These are phyloP conservation scores for Agrilus planipennis DNA, from an alignment of 1,140 invertebrate species.

Conservation along the genomic window DNA sequence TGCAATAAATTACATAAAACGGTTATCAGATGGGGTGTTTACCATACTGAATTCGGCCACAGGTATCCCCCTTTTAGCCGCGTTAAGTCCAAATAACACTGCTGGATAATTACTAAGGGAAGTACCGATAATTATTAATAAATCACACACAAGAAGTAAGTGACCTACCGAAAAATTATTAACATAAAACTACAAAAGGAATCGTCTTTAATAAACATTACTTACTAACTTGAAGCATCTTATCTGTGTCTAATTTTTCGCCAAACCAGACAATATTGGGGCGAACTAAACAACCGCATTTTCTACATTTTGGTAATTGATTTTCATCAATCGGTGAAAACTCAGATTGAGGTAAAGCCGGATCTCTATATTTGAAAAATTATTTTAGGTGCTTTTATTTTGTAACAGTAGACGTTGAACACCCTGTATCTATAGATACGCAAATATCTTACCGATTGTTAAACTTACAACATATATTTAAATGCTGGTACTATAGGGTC, in stretches of 20 bases:
- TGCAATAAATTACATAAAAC: too few species aligned
- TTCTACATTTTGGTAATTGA: slow-evolving; percentile 59
- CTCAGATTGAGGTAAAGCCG: slow-evolving; percentile 33
- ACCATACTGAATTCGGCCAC: too few species aligned
- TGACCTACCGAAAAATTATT: too few species aligned
- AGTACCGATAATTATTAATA: slow-evolving; percentile 76
- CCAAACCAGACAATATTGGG: slow-evolving; percentile 89
- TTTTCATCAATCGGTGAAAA: slow-evolving; percentile 50
- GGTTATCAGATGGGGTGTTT: too few species aligned
- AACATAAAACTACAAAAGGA: too few species aligned
- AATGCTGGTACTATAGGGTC: too few species aligned
- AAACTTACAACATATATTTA: too few species aligned
- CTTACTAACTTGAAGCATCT: too few species aligned
- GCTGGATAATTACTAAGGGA: slow-evolving; percentile 85
- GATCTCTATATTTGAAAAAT: slow-evolving; percentile 32
- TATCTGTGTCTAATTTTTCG: slow-evolving; percentile 58
- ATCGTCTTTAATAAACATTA: too few species aligned
- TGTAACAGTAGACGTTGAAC: neutral
- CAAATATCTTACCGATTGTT: too few species aligned
- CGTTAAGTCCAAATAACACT: slow-evolving; percentile 77
- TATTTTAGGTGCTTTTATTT: too few species aligned
- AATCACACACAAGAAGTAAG: slow-evolving; percentile 53
- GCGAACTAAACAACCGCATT: slow-evolving; percentile 63
- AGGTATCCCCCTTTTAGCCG: slow-evolving; percentile 60
- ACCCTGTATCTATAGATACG: neutral